Percentiles rank a stretch among this genome's conserved stretches.
phyloP scores from a whole-genome alignment of 2,888 invertebrate species.

The Diogma glabrata region DNA sequence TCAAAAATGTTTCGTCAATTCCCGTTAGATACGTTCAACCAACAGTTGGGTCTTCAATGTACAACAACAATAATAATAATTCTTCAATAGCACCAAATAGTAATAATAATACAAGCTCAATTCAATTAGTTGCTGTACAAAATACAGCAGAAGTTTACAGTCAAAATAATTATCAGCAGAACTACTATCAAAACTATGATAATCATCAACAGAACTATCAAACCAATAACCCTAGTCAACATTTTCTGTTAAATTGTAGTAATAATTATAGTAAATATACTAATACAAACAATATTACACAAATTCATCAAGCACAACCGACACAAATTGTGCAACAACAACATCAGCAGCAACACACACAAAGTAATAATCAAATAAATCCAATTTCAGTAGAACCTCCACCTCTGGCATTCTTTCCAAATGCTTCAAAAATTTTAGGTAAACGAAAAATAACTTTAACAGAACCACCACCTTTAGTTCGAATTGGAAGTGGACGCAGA shows the following conservation, averaged over 20 bases:
- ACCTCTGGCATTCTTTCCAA: conserved; percentile 22
- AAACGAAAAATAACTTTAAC: conserved; percentile 12
- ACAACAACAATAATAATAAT: no score
- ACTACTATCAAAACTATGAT: background rate
- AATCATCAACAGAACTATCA: background rate
- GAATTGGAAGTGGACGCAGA: conserved; percentile 16
- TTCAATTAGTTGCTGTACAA: no score
- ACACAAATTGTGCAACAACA: background rate
- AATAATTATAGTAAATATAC: background rate
- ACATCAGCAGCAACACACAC: background rate
- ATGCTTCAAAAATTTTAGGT: background rate
- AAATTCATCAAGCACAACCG: conserved; percentile 6
- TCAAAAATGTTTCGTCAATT: background rate
- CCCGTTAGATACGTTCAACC: no score
- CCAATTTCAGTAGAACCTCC: conserved; percentile 21
- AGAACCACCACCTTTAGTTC: conserved; percentile 24
- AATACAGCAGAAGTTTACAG: background rate
- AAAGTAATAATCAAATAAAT: background rate
- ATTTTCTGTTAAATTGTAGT: no score
- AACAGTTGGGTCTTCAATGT: no score
- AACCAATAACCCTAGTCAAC: background rate
- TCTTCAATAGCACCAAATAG: no score
- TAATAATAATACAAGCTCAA: background rate
- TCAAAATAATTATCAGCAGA: background rate
- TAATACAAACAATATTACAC: background rate